Percentiles rank a stretch among this genome's conserved stretches.
Conservation (phyloP, 2,888 invertebrate genomes). For the Arrhopalites spinosus region DNA sequence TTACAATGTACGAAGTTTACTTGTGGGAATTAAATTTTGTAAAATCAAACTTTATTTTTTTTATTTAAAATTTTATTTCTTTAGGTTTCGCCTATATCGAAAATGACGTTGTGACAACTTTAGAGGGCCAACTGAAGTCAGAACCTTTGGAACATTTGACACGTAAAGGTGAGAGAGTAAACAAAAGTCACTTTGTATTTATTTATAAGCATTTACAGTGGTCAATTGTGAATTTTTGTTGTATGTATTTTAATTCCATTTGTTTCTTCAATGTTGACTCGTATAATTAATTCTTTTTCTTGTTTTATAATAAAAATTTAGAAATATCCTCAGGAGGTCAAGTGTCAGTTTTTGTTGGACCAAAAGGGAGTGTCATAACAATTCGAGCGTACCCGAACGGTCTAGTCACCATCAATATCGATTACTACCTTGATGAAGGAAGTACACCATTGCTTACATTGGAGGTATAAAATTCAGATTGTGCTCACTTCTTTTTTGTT, state of each 20-base stretch:
- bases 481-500: background rate
- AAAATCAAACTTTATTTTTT: background rate
- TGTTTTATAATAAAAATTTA: too few species aligned
- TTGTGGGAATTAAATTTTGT: background rate
- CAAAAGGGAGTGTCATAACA: slow-evolving; percentile 61
- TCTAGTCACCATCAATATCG: slow-evolving; percentile 78
- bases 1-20: background rate
- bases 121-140: slow-evolving; percentile 47
- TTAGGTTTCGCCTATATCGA: slow-evolving; percentile 15
- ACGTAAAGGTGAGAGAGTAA: too few species aligned
- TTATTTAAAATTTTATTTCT: background rate
- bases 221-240: too few species aligned
- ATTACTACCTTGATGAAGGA: slow-evolving; percentile 77
- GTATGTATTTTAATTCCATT: too few species aligned
- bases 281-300: too few species aligned
- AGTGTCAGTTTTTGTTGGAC: too few species aligned
- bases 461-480: slow-evolving; percentile 69
- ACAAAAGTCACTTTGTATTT: too few species aligned
- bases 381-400: slow-evolving; percentile 76
- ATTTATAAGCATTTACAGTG: too few species aligned
- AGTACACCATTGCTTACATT: slow-evolving; percentile 74
- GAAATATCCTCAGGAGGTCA: too few species aligned
- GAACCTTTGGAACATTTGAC: slow-evolving; percentile 58
- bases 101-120: slow-evolving; percentile 41
- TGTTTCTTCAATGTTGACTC: too few species aligned